Evolutionary conservation across 2,113 vertebrate genomes (phyloP), one percentile per base, ranked within the genome.

Genomic region (Balaenoptera acutorostrata): DNA sequence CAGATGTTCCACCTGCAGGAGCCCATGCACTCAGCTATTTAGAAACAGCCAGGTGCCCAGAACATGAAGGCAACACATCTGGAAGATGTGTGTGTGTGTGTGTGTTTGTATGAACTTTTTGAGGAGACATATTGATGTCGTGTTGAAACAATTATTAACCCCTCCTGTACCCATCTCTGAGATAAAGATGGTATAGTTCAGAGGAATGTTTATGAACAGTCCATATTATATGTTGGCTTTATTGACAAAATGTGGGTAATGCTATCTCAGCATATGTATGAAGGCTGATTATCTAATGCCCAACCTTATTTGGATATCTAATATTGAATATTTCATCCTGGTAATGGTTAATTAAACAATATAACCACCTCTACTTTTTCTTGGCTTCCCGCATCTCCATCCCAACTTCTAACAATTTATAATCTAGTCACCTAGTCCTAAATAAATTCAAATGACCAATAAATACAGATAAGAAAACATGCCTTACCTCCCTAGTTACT

Each of bases 1-100:
- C 97, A 98, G 97, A 93, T 97, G 96, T 93, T 95, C 55, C n/a
- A 93, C 33, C 96, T 96, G 77, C 80, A 88, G 81, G 96, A 96
- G 80, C 80, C 90, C 80, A 93, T 27, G 46, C 93, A 95, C 44
- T 89, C 86, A 97, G 77, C 71, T 92, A 92, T 92, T 88, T 82
- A 82, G 90, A 88, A 93, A 93, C 64, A 81, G 68, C 68, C 83
- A 93, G 72, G 93, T 96, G 92, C 68, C 84, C 61, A 33, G 78
- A 97, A 93, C 69, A 96, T 15, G 59, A 85, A 95, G 83, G 63
- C 64, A 84, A 77, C 11, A 84, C 96, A 97, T 95, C 96, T 97
- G 90, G 92, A 93, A 64, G 27, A 39, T 61, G 36, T 72, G 41
- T 90, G 39, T 44, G 1, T 4, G 29, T 87, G 78, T 90, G 6